A percentile compares a stretch with the other conserved stretches of the same genome.
Conservation (phyloP, 2,797 vertebrate genomes). For the Diplodus sargus region DNA sequence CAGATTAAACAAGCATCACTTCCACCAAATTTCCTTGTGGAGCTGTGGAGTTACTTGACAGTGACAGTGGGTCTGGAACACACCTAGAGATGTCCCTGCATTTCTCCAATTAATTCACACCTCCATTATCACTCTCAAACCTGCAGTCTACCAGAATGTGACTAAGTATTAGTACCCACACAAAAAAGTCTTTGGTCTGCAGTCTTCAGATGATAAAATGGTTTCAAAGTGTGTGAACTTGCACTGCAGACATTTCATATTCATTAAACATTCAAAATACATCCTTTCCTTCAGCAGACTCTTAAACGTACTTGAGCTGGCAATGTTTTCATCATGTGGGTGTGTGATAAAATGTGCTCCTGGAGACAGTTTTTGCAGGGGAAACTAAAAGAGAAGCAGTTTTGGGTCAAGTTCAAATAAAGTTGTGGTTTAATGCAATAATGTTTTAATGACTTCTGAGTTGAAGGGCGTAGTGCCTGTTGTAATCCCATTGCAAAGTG, state of each 20-base stretch:
- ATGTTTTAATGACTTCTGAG: too few species aligned
- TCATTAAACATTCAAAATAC: background rate
- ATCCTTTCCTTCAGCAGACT: background rate
- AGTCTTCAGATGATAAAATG: background rate
- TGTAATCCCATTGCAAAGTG: too few species aligned
- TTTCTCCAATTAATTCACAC: constrained; percentile 5
- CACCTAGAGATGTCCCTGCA: constrained; percentile 8
- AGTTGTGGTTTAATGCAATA: too few species aligned
- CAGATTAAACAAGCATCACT: constrained; percentile 13
- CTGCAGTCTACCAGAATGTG: background rate
- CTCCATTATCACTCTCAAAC: background rate
- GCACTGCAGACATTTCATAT: background rate
- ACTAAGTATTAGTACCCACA: background rate
- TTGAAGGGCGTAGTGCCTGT: too few species aligned
- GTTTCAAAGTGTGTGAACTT: constrained; percentile 3
- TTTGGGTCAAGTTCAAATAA: too few species aligned
- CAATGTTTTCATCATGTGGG: too few species aligned
- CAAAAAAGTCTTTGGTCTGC: background rate
- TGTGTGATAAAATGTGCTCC: too few species aligned
- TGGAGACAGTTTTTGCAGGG: too few species aligned
- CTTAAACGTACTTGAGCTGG: background rate
- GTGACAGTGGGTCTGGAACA: constrained; percentile 26
- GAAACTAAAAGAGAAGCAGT: too few species aligned
- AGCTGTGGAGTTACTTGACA: background rate
- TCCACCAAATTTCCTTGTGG: background rate